A percentile compares a stretch with the other conserved stretches of the same genome.
Evolutionary conservation across 2,888 invertebrate genomes (phyloP).

Genomic region (Seira musarum): DNA sequence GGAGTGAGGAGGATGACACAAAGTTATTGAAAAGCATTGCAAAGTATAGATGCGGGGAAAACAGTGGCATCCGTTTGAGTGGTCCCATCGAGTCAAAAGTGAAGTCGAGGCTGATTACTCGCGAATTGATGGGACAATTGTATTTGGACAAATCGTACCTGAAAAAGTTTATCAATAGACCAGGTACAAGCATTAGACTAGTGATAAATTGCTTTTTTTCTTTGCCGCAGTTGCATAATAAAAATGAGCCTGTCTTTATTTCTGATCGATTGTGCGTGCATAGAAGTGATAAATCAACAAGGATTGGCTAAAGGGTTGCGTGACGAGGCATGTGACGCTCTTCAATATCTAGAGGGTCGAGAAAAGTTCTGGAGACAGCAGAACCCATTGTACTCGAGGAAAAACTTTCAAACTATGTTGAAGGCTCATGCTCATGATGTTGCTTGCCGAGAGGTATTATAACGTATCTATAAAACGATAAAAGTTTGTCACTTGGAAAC

Average conservation of each 20-base stretch:
- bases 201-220: slow-evolving; percentile 13
- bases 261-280: slow-evolving; percentile 10
- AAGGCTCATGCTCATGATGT: slow-evolving; percentile 39
- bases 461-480: not conserved
- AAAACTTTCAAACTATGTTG: slow-evolving; percentile 47
- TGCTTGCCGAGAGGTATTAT: slow-evolving; percentile 25
- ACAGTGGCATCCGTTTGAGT: slow-evolving; percentile 19
- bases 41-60: slow-evolving; percentile 37
- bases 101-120: slow-evolving; percentile 59
- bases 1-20: slow-evolving; percentile 20
- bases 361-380: slow-evolving; percentile 69
- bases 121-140: slow-evolving; percentile 68
- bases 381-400: slow-evolving; percentile 67
- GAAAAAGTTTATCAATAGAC: slow-evolving; percentile 65
- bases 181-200: slow-evolving; percentile 45
- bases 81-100: slow-evolving; percentile 25
- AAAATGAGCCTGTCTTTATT: not conserved
- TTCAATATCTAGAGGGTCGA: slow-evolving; percentile 66
- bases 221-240: not conserved
- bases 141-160: slow-evolving; percentile 68
- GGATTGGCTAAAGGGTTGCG: slow-evolving; percentile 61
- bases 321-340: slow-evolving; percentile 64
- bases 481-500: too few species aligned
- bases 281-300: slow-evolving; percentile 56
- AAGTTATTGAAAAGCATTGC: slow-evolving; percentile 40